Evolutionary conservation across 2,888 invertebrate species (phyloP), one percentile per base, ranked within the genome.

Genomic region (Erynnis tages): DNA sequence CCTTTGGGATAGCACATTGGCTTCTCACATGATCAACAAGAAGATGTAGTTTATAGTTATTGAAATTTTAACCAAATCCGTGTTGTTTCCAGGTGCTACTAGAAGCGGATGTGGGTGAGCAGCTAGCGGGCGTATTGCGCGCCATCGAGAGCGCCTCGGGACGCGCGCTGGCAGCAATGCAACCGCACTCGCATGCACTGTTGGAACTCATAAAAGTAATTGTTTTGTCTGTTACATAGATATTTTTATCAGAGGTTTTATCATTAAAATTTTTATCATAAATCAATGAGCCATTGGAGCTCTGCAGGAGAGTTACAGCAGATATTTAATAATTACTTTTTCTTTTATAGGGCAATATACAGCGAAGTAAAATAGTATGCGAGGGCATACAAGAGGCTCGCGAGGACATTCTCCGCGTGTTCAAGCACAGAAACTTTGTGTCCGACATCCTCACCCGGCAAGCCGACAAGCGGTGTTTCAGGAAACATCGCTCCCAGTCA

Each of bases 311-410:
- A 4, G 5, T 5, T 4, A 21, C 3, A 21, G 21, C 3, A 21
- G 21, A 21, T 19, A 5, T 16, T 11, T 19, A 43, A 37, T 44
- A n/a, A 25, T 21, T 10, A n/a, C 44, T 32, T 41, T 30, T 27
- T 11, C 25, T 7, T 54, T 68, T 91, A 35, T 90, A 98, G 96
- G 98, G 97, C 44, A 98, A 98, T 82, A 94, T 97, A 79, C 98
- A 98, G 85, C 92, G 98, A 47, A 96, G 97, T 78, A 96, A 95
- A 90, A 94, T 98, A 57, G 96, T 98, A 34, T 94, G 95, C 58
- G 98, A 98, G 74, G 97, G 97, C 57, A 94, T 98, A 82, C 92
- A 93, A 57, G 98, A 98, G 75, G 96, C 97, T 0, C 94, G 95
- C 65, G 92, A 93, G 55, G 96, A 97, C 76, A 94, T 98, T 58